phyloP scores from a whole-genome alignment of 2,113 vertebrate species.

The Cyanistes caeruleus region DNA sequence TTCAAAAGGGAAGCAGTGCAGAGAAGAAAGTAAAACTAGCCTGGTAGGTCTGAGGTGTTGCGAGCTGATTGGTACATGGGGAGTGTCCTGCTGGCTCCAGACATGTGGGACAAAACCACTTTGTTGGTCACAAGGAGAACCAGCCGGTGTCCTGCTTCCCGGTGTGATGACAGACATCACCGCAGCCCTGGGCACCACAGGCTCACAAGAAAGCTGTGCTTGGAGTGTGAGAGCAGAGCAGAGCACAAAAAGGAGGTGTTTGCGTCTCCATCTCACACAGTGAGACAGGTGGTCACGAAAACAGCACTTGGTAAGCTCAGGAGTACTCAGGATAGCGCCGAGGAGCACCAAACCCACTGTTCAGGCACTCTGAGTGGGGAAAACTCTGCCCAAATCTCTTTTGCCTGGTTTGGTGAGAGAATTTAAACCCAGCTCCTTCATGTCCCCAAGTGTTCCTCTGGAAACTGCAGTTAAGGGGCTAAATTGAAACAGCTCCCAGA shows the following conservation, averaged over 20 bases:
- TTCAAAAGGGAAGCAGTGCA: constrained; percentile 39
- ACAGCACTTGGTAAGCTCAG: rapidly evolving
- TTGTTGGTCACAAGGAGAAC: background rate
- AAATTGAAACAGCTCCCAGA: background rate
- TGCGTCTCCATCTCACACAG: background rate
- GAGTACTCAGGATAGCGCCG: rapidly evolving
- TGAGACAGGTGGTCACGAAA: background rate
- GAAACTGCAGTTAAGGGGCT: background rate
- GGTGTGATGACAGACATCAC: background rate
- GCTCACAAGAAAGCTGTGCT: background rate
- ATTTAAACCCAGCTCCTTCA: background rate
- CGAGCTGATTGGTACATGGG: background rate
- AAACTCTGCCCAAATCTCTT: background rate
- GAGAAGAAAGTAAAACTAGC: constrained; percentile 57
- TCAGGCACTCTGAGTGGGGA: background rate
- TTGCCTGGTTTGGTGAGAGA: background rate
- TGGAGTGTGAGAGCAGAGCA: background rate
- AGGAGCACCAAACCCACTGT: background rate
- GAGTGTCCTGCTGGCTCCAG: constrained; percentile 13
- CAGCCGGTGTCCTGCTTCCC: background rate
- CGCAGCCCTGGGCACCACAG: background rate
- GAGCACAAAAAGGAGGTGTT: background rate
- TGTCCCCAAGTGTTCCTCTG: background rate
- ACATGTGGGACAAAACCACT: background rate
- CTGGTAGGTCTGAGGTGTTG: constrained; percentile 30